A percentile compares a stretch with the other conserved stretches of the same genome.
phyloP scores from a whole-genome alignment of 2,888 invertebrate species.

The Folsomia candida region DNA sequence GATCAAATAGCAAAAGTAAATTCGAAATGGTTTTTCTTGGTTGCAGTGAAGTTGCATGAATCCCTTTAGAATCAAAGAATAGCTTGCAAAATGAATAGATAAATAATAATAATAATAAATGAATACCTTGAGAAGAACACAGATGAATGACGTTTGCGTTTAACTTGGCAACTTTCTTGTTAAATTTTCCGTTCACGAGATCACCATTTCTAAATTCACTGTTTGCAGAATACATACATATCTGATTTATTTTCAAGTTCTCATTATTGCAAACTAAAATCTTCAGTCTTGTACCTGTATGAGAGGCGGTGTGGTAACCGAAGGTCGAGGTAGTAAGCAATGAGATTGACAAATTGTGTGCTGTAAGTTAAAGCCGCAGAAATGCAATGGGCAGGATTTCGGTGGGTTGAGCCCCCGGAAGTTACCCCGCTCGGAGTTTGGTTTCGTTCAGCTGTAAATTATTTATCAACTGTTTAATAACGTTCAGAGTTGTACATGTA shows the following conservation, averaged over 20 bases:
- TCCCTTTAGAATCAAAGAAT: too few species aligned
- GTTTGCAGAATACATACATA: slow-evolving; percentile 43
- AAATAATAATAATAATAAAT: too few species aligned
- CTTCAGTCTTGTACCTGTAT: slow-evolving; percentile 66
- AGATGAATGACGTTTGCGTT: slow-evolving; percentile 77
- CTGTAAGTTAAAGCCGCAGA: slow-evolving; percentile 80
- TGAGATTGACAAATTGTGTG: slow-evolving; percentile 76
- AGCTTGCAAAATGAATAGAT: too few species aligned
- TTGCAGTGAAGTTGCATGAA: slow-evolving; percentile 63
- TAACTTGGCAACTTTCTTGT: slow-evolving; percentile 70
- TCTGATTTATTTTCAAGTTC: too few species aligned
- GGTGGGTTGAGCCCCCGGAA: slow-evolving; percentile 22
- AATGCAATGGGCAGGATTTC: slow-evolving; percentile 69
- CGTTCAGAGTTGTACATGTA: neutral
- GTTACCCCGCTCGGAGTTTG: slow-evolving; percentile 19
- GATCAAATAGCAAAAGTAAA: slow-evolving; percentile 67
- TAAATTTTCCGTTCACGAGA: slow-evolving; percentile 69
- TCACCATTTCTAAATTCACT: slow-evolving; percentile 79
- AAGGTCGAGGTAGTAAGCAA: slow-evolving; percentile 79
- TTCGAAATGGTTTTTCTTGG: slow-evolving; percentile 71
- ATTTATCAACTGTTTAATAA: too few species aligned
- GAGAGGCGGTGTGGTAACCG: slow-evolving; percentile 72
- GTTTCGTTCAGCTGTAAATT: slow-evolving; percentile 31
- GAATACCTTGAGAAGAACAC: slow-evolving; percentile 74
- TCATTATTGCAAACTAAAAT: too few species aligned